phyloP scores from a whole-genome alignment of 2,797 vertebrate species.

The Pogonophryne albipinna region DNA sequence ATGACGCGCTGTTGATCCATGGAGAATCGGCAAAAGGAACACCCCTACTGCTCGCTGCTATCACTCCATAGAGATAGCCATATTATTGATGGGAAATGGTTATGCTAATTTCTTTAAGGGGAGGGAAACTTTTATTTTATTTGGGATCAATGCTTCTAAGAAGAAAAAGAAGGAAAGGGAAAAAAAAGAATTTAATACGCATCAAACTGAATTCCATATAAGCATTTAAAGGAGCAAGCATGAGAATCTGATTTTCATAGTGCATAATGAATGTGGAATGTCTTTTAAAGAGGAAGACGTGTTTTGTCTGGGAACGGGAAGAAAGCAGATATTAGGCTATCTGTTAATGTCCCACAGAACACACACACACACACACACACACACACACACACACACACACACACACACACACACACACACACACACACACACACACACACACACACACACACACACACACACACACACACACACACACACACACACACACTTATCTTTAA shows the following conservation, averaged over 20 bases:
- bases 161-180: slow-evolving; percentile 75
- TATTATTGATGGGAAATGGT: slow-evolving; percentile 95
- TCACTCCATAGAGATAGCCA: slow-evolving; percentile 95
- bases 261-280: slow-evolving; percentile 84
- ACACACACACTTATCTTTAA: neutral
- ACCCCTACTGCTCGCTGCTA: slow-evolving; percentile 93
- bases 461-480: slow-evolving; percentile 35
- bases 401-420: slow-evolving; percentile 11
- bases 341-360: slow-evolving; percentile 66
- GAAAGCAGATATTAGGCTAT: slow-evolving; percentile 71
- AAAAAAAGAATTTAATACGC: slow-evolving; percentile 88
- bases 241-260: slow-evolving; percentile 87
- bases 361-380: neutral
- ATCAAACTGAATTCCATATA: slow-evolving; percentile 90
- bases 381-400: neutral
- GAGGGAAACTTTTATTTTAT: slow-evolving; percentile 81
- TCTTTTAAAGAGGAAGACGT: slow-evolving; percentile 73
- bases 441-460: neutral
- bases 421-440: neutral
- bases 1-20: slow-evolving; percentile 96
- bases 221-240: slow-evolving; percentile 89
- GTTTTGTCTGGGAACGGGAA: slow-evolving; percentile 78
- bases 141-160: slow-evolving; percentile 90
- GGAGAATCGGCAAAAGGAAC: slow-evolving; percentile 96
- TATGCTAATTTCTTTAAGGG: slow-evolving; percentile 93